A percentile compares a stretch with the other conserved stretches of the same genome.
Evolutionary conservation across 2,113 vertebrate species (phyloP).

Genomic region (Laticauda colubrina): DNA sequence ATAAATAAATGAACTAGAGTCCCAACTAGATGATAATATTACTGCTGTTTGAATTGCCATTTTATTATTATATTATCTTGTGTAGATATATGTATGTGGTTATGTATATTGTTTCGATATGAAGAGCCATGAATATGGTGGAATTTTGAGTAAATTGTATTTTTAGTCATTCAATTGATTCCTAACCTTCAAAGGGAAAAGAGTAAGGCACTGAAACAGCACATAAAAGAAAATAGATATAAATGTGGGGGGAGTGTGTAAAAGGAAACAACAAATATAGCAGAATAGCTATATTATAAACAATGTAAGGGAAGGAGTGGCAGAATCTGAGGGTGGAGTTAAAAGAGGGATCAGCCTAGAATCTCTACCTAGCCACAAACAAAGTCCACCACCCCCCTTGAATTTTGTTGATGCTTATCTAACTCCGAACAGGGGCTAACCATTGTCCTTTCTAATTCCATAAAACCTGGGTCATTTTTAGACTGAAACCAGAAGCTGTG

Average conservation of each 20-base stretch:
- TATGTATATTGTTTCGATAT: background rate
- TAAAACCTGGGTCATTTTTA: background rate
- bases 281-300: background rate
- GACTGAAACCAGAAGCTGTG: too few species aligned
- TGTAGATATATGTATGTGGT: background rate
- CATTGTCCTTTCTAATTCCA: background rate
- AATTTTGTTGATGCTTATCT: background rate
- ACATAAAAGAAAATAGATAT: background rate
- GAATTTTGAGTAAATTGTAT: background rate
- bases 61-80: background rate
- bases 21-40: background rate
- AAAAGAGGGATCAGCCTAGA: background rate
- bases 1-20: background rate
- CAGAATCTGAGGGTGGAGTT: background rate
- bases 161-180: background rate
- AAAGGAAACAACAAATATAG: background rate
- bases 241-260: background rate
- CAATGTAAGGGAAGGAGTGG: background rate
- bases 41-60: background rate
- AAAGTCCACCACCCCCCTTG: background rate
- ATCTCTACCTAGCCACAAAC: background rate
- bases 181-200: background rate
- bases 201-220: background rate
- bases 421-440: background rate
- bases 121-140: background rate